These are phyloP conservation scores for Petrophora chlorosata DNA, from an alignment of 2,888 invertebrate genomes.

Conservation along the genomic window DNA sequence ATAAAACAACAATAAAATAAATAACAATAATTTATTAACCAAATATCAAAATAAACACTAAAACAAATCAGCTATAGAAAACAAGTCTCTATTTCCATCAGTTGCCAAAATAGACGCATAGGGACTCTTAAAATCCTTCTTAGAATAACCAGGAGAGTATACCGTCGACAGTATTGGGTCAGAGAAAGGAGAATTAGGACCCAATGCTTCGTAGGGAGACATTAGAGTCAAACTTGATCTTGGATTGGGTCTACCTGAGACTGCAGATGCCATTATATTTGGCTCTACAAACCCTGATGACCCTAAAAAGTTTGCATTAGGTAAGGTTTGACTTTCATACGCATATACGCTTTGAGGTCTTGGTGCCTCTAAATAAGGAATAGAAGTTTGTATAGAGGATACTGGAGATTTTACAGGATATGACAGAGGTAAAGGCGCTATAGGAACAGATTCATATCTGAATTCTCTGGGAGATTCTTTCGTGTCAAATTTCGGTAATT, in stretches of 20 bases:
- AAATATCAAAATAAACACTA: conserved; percentile 18
- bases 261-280: not conserved
- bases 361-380: conserved; percentile 2
- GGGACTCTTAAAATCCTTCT: conserved; percentile 60
- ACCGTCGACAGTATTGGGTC: conserved; percentile 36
- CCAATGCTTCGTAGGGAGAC: conserved; percentile 60
- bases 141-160: conserved; percentile 39
- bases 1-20: not conserved
- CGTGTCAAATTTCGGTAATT: conserved; percentile 2
- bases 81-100: conserved; percentile 51
- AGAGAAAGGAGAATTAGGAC: conserved; percentile 37
- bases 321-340: conserved; percentile 19
- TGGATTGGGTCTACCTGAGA: conserved; percentile 23
- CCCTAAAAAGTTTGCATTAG: conserved; percentile 39
- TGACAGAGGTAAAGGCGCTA: conserved; percentile 1
- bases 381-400: conserved; percentile 1
- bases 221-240: conserved; percentile 48
- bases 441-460: conserved; percentile 7
- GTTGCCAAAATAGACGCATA: conserved; percentile 52
- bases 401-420: conserved; percentile 1
- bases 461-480: too few species aligned
- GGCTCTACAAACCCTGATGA: conserved; percentile 1
- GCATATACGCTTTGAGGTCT: conserved; percentile 2
- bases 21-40: conserved; percentile 28
- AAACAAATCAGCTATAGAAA: conserved; percentile 50